Evolutionary conservation across 2,888 invertebrate species (phyloP).

Genomic region (Philopedon plagiatum): DNA sequence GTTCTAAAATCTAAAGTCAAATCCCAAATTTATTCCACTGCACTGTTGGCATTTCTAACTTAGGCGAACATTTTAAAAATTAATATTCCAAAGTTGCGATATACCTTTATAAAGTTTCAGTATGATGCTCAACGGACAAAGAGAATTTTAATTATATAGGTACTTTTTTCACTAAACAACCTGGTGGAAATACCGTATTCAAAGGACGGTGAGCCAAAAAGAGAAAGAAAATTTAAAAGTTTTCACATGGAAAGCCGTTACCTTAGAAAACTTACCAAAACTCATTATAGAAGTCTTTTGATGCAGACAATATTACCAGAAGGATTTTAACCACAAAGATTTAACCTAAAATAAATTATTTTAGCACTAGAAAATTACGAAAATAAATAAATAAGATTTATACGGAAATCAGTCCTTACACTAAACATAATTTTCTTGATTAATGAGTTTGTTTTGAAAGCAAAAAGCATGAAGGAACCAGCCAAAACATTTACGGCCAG

Average conservation of each 20-base stretch:
- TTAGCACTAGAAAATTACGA: too few relatives aligned
- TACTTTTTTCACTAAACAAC: background rate
- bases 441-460: too few relatives aligned
- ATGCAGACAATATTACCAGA: background rate
- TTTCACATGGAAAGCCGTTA: background rate
- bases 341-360: background rate
- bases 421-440: too few relatives aligned
- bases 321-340: background rate
- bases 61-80: background rate
- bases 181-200: background rate
- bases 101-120: background rate
- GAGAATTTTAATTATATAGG: constrained; percentile 1
- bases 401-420: too few relatives aligned
- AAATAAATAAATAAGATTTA: too few relatives aligned
- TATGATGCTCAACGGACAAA: background rate
- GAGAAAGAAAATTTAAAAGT: background rate
- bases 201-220: background rate
- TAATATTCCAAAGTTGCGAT: background rate
- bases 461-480: too few relatives aligned
- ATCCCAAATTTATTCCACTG: too few relatives aligned
- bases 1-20: too few relatives aligned
- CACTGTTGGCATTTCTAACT: background rate
- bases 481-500: too few relatives aligned
- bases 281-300: background rate
- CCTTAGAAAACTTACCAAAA: background rate